Evolutionary conservation across 1,140 invertebrate species (phyloP), one percentile per base, ranked within the genome.

Genomic region (Megalonaias nervosa): DNA sequence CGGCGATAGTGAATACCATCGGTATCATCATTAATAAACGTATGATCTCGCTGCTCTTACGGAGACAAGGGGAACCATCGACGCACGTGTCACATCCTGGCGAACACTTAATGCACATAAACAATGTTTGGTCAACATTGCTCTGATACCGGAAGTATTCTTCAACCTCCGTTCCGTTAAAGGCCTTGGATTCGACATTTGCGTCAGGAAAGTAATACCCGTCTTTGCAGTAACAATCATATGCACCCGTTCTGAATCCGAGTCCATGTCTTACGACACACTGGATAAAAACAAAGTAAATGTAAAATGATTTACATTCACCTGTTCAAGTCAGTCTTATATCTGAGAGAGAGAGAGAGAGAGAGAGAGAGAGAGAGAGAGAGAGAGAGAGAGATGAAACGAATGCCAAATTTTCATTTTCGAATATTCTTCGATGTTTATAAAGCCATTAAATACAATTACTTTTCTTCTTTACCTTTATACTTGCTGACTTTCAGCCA

Each of bases 141-240:
- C 92, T 91, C 85, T 94, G 93, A 85, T 93, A 91, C 91, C 93
- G 94, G 92, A 90, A 81, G 65, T 87, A 81, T 15, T 67, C 93
- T 93, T 97, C 95, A 77, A 96, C 94, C 59, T 96, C 92, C 31
- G 94, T 94, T 61, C 95, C 95, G 86, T 95, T 95, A 87, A 95
- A 96, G n/a, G 93, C 93, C 69, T 77, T 80, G 92, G 64, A 92
- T 92, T 85, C 93, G 92, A 75, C 93, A 92, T 48, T 92, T n/a
- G 65, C 74, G 67, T 86, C 78, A 0, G 88, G 90, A n/a, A 94
- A 94, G 85, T 95, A 97, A 87, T 92, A 97, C 21, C 95, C 95
- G 13, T 92, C 91, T 73, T 93, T 91, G 88, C 96, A 97, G 79
- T 93, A 88, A 85, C 96, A 97, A 75, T 93, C 92, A 89, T 97